Evolutionary conservation across 2,888 invertebrate species (phyloP).

Genomic region (Antheraea yamamai): DNA sequence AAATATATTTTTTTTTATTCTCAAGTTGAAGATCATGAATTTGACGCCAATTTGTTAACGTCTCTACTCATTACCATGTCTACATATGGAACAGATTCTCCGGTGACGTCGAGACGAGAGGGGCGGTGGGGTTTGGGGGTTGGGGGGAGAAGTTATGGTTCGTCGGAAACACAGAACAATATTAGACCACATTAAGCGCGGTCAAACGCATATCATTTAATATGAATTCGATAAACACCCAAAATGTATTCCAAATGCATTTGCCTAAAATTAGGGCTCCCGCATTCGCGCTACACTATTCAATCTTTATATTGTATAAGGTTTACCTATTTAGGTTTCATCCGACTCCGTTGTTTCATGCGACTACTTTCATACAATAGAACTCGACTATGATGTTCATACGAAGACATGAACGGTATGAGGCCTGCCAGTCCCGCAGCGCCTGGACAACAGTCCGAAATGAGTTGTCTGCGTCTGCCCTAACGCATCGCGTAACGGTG

Average conservation of each 20-base stretch:
- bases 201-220: conserved; percentile 22
- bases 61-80: conserved; percentile 4
- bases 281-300: background rate
- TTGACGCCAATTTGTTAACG: background rate
- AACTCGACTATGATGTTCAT: background rate
- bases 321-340: no score
- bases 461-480: background rate
- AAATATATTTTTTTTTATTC: background rate
- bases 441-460: background rate
- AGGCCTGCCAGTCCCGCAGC: background rate
- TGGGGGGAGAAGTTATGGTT: background rate
- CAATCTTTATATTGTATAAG: background rate
- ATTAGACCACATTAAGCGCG: conserved; percentile 2
- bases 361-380: background rate
- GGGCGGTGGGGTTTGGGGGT: background rate
- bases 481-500: conserved; percentile 16
- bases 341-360: background rate
- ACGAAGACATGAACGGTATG: background rate
- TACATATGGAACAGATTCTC: conserved; percentile 10
- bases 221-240: background rate
- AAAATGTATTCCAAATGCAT: background rate
- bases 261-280: background rate
- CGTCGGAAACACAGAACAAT: background rate
- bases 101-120: background rate
- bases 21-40: conserved; percentile 19